Percentiles rank a stretch among this genome's conserved stretches.
These are phyloP conservation scores for Champsocephalus esox DNA, from an alignment of 2,797 vertebrate genomes.

Conservation along the genomic window DNA sequence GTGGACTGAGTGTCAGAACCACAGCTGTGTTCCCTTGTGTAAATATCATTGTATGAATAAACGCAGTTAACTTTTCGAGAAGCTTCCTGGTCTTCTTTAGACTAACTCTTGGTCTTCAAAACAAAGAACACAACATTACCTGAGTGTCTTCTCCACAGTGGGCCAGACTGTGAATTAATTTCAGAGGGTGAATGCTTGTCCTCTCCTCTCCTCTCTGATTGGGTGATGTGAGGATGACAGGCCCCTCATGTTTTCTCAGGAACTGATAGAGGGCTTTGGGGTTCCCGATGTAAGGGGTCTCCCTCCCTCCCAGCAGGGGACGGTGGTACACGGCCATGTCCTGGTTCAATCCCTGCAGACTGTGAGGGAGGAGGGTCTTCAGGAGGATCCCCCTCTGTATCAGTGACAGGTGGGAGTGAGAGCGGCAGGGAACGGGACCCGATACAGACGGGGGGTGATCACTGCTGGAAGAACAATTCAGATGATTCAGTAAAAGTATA, in stretches of 20 bases:
- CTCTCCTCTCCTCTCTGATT: conserved; percentile 43
- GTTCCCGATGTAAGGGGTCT: conserved; percentile 45
- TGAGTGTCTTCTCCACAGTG: conserved; percentile 40
- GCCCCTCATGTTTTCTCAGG: conserved; percentile 70
- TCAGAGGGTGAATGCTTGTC: conserved; percentile 78
- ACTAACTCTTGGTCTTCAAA: too few species aligned
- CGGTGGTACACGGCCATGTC: conserved; percentile 80
- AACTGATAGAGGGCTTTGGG: conserved; percentile 60
- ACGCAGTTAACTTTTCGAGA: too few species aligned
- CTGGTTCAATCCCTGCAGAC: conserved; percentile 72
- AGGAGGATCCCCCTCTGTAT: conserved; percentile 89
- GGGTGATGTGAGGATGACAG: conserved; percentile 82
- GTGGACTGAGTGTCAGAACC: too few species aligned
- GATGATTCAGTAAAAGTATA: too few species aligned
- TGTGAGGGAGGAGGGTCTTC: conserved; percentile 83
- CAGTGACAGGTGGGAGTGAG: conserved; percentile 82
- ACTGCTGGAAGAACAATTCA: too few species aligned
- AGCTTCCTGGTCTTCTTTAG: too few species aligned
- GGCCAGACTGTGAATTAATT: conserved; percentile 80
- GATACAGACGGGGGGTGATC: conserved; percentile 75
- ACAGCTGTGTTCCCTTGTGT: too few species aligned
- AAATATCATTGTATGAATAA: too few species aligned
- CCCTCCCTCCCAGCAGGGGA: conserved; percentile 52
- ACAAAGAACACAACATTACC: too few species aligned
- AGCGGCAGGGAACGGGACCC: conserved; percentile 79